Conservation (phyloP, 2,113 vertebrate species). For the Muntiacus muntjak region DNA sequence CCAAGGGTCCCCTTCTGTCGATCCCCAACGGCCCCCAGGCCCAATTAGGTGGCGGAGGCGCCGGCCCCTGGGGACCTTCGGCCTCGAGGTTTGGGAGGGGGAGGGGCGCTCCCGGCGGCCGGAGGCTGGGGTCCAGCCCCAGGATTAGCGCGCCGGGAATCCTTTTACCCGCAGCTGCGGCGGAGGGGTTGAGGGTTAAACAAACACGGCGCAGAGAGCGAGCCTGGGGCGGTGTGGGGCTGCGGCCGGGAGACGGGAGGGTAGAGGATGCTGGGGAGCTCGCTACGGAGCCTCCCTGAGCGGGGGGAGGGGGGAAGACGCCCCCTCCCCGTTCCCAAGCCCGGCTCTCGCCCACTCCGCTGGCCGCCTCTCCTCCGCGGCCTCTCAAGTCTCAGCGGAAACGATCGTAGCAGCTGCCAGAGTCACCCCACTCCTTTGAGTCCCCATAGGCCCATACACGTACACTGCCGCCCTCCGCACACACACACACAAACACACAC, state of each 20-base stretch:
- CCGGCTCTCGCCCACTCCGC: not conserved
- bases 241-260: not conserved
- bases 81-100: not conserved
- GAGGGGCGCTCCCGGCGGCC: not conserved
- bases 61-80: not conserved
- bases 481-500: not conserved
- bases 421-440: not conserved
- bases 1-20: conserved; percentile 49
- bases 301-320: not conserved
- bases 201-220: conserved; percentile 74
- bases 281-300: not conserved
- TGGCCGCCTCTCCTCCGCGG: not conserved
- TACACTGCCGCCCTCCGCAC: not conserved
- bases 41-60: not conserved
- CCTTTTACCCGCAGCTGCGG: conserved; percentile 27
- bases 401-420: not conserved
- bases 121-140: conserved; percentile 12
- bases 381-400: conserved; percentile 30
- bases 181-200: conserved; percentile 67
- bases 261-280: not conserved
- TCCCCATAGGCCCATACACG: not conserved
- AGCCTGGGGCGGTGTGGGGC: conserved; percentile 50
- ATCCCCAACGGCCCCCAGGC: not conserved
- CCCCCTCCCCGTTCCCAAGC: not conserved
- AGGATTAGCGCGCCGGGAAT: conserved; percentile 56